Base-by-base conservation (phyloP, 2,888 invertebrate genomes). In the Limenitis camilla region DNA sequence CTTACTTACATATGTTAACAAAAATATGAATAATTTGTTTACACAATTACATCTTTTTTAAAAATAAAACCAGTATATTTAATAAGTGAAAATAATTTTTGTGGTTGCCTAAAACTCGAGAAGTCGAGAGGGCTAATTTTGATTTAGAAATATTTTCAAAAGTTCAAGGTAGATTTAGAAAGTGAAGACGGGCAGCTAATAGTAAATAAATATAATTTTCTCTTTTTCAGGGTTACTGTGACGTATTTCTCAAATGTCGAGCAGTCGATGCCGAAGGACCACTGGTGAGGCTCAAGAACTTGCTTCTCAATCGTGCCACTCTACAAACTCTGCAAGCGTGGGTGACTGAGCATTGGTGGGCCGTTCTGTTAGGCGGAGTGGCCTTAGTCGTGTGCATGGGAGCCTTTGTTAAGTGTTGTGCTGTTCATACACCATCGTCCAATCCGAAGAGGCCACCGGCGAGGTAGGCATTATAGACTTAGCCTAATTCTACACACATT, bases 191-290 rank as follows among this genome's bases (percentile, higher is more conserved):
- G n/a, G n/a, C n/a, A n/a, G n/a, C n/a, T n/a, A n/a, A n/a, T n/a
- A n/a, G n/a, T n/a, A n/a, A n/a, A n/a, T n/a, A n/a, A n/a, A n/a
- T n/a, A n/a, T n/a, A n/a, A n/a, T n/a, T n/a, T n/a, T n/a, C n/a
- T n/a, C n/a, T n/a, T n/a, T n/a, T n/a, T n/a, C n/a, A n/a, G 92
- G 99, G 99, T 48, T 99, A 99, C 85, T 99, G 99, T 88, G 99
- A 99, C 89, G 99, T 99, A 61, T 99, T 99, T 89, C 92, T 97
- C 49, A 98, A 98, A 81, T 99, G 99, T 78, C 93, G 99, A 62
- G 96, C 97, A 0, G 98, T 99, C 27, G 99, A 99, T 86, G 98
- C 99, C 0, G 99, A 99, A 71, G 99, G 99, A 5, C 99, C 99
- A 3, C 88, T 99, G 59, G 97, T 97, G 27, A 91, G 98, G 48